These are phyloP conservation scores for Aegypius monachus DNA, from an alignment of 2,113 vertebrate species.

Conservation along the genomic window DNA sequence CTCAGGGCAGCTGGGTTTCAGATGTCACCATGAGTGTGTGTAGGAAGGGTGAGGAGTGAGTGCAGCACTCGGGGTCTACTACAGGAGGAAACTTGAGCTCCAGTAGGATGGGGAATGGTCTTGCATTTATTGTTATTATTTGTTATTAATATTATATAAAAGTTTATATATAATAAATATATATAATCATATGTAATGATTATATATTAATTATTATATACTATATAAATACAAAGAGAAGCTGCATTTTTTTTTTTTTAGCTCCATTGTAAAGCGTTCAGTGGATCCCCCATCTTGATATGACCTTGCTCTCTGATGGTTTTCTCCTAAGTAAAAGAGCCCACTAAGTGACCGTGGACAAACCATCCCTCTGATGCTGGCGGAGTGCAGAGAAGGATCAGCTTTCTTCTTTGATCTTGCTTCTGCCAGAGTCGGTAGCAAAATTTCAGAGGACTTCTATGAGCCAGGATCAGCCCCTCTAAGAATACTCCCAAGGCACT, in stretches of 20 bases:
- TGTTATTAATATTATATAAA: neutral
- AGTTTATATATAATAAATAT: neutral
- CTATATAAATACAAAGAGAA: neutral
- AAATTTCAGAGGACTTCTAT: neutral
- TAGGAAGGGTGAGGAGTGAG: rapidly evolving
- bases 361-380: neutral
- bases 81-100: neutral
- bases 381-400: neutral
- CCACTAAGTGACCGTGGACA: neutral
- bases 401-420: neutral
- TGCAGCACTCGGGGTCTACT: rapidly evolving
- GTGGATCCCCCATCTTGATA: neutral
- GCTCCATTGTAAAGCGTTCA: neutral
- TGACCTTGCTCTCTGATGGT: neutral
- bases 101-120: neutral
- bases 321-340: neutral
- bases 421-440: neutral
- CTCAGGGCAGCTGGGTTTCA: neutral
- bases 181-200: neutral
- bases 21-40: neutral
- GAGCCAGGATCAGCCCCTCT: neutral
- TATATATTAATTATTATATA: neutral
- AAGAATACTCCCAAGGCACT: neutral
- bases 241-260: neutral
- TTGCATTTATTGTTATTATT: neutral